These are phyloP conservation scores for Tinamus major DNA, from an alignment of 2,797 vertebrate genomes.

Conservation along the genomic window DNA sequence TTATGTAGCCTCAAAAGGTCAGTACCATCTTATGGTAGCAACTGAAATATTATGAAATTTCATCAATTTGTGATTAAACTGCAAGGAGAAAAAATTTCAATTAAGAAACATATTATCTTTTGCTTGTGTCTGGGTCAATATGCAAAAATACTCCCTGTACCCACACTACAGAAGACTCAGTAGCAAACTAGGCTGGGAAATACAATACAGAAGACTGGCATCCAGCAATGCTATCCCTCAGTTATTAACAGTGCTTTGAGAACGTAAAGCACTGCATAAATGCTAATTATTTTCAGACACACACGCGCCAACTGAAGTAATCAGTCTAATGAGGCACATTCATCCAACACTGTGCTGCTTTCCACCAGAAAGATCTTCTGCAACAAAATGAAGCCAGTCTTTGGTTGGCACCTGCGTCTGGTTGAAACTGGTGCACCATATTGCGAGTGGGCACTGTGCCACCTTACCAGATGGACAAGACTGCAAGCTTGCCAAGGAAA, in stretches of 20 bases:
- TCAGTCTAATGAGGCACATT: slow-evolving; percentile 72
- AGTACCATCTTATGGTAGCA: neutral
- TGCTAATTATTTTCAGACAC: slow-evolving; percentile 53
- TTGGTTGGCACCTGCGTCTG: slow-evolving; percentile 63
- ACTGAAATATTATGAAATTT: neutral
- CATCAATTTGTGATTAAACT: neutral
- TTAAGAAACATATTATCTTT: neutral
- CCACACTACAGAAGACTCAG: neutral
- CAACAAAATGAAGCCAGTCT: slow-evolving; percentile 66
- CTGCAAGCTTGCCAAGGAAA: slow-evolving; percentile 64
- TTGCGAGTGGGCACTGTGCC: slow-evolving; percentile 75
- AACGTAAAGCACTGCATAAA: slow-evolving; percentile 39
- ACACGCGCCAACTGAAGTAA: slow-evolving; percentile 71
- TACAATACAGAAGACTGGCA: neutral
- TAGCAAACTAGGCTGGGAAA: neutral
- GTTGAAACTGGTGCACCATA: slow-evolving; percentile 73
- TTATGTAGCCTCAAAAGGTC: neutral
- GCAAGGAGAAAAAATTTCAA: neutral
- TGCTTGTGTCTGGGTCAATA: neutral
- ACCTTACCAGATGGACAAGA: slow-evolving; percentile 75
- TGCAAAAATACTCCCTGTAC: neutral
- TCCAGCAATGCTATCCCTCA: slow-evolving; percentile 16
- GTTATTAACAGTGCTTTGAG: neutral
- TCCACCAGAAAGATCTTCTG: slow-evolving; percentile 66
- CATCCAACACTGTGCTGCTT: slow-evolving; percentile 17